Percentiles rank a stretch among this genome's conserved stretches.
Conservation (phyloP, 92 coral and sea anemone species). For the Blastomussa wellsi region DNA sequence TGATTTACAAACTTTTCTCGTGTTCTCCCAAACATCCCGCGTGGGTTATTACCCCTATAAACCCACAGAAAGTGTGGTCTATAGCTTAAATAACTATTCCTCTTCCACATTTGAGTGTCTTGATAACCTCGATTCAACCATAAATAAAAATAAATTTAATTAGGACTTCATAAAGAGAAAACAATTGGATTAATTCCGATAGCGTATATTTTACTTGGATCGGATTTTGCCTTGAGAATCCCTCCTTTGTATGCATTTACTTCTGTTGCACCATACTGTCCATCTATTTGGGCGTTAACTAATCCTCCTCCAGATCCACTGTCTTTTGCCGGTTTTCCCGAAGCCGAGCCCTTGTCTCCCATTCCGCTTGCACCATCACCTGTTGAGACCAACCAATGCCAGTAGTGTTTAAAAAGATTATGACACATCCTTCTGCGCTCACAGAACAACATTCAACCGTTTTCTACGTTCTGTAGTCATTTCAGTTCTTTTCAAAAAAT, state of each 20-base stretch:
- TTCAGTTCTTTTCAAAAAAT: background rate
- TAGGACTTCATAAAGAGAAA: too few relatives aligned
- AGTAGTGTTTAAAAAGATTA: too few relatives aligned
- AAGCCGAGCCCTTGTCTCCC: background rate
- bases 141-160: too few relatives aligned
- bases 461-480: too few relatives aligned
- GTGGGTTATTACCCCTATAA: too few relatives aligned
- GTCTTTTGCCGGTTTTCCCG: background rate
- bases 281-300: background rate
- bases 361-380: conserved; percentile 6
- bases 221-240: conserved; percentile 1
- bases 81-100: too few relatives aligned
- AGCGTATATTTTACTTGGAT: background rate
- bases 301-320: background rate
- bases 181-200: background rate
- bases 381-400: background rate
- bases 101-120: too few relatives aligned
- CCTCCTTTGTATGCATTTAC: conserved; percentile 30
- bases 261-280: background rate
- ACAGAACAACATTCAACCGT: too few relatives aligned
- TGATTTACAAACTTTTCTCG: too few relatives aligned
- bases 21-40: too few relatives aligned
- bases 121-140: background rate
- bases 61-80: too few relatives aligned
- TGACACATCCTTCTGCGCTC: too few relatives aligned